Conservation (phyloP, 2,113 vertebrate species). For the Dendropsophus ebraccatus region DNA sequence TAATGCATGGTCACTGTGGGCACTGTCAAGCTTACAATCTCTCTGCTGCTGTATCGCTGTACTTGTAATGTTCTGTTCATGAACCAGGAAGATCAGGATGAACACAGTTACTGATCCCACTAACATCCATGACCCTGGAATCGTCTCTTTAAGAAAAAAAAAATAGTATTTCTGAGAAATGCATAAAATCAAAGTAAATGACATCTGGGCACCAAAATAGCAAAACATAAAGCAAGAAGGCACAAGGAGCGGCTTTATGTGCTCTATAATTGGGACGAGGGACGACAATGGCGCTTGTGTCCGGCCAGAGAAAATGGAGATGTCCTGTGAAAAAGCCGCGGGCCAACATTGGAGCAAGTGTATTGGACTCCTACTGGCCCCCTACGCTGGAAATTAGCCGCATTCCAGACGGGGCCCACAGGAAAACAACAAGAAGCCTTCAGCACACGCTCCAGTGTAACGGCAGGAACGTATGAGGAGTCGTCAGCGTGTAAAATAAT, state of each 20-base stretch:
- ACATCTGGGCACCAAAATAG: neutral
- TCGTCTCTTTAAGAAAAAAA: too few species aligned
- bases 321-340: neutral
- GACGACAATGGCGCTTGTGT: slow-evolving; percentile 47
- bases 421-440: neutral
- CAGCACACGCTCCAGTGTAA: too few species aligned
- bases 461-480: too few species aligned
- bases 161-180: too few species aligned
- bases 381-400: slow-evolving; percentile 39
- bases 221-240: neutral
- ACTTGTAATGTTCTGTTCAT: neutral
- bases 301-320: neutral
- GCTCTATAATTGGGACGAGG: neutral
- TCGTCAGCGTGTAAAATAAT: too few species aligned
- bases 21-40: neutral
- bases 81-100: slow-evolving; percentile 7
- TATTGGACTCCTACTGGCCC: slow-evolving; percentile 11
- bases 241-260: slow-evolving; percentile 20
- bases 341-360: neutral
- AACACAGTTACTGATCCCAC: neutral
- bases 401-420: slow-evolving; percentile 43
- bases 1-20: too few species aligned
- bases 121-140: neutral
- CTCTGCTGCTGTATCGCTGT: neutral
- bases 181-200: too few species aligned